phyloP scores from a whole-genome alignment of 2,113 vertebrate genomes.

The Trogon surrucura region DNA sequence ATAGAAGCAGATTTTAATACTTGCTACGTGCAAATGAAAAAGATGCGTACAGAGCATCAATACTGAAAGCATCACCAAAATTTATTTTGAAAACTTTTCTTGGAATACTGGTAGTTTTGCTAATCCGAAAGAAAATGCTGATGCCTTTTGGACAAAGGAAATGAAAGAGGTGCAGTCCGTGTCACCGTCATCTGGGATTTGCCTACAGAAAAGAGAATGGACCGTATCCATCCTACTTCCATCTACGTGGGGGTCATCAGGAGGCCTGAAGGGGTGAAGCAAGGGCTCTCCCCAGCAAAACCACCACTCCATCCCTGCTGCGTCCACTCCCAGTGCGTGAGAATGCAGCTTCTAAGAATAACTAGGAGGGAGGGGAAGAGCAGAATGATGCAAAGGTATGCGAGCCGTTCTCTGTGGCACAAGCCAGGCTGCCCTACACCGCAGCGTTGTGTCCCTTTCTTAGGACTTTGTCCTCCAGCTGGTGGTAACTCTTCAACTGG shows the following conservation, averaged over 20 bases:
- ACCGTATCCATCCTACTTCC: background rate
- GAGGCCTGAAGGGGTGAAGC: background rate
- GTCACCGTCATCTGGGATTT: background rate
- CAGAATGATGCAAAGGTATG: background rate
- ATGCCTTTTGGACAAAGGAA: background rate
- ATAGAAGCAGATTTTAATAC: background rate
- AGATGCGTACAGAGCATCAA: rapidly evolving
- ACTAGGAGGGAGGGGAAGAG: background rate
- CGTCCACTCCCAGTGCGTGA: background rate
- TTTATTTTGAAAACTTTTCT: background rate
- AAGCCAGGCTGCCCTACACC: background rate
- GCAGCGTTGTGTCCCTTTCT: background rate
- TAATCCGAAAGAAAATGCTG: background rate
- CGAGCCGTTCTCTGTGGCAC: background rate
- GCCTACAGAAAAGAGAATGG: background rate
- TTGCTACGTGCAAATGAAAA: background rate
- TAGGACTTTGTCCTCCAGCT: constrained; percentile 15
- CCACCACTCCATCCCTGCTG: background rate
- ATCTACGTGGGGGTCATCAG: background rate
- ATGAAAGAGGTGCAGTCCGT: background rate
- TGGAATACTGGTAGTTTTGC: background rate
- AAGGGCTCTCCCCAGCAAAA: rapidly evolving
- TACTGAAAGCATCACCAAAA: background rate
- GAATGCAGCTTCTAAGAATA: background rate
- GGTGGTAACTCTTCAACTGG: background rate